phyloP scores from a whole-genome alignment of 2,113 vertebrate species.

The Phalacrocorax aristotelis region DNA sequence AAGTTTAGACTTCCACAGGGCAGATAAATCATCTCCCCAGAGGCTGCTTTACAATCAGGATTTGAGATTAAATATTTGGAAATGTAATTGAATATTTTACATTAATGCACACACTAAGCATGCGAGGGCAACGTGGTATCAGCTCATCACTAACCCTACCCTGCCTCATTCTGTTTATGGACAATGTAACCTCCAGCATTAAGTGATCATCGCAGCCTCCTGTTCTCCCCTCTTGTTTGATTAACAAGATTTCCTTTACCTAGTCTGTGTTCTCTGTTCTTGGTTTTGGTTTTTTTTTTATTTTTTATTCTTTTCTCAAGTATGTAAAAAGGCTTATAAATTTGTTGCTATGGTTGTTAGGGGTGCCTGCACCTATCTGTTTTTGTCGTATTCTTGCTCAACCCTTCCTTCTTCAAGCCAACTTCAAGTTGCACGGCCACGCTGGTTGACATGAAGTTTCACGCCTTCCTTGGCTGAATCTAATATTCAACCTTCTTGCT shows the following conservation, averaged over 20 bases:
- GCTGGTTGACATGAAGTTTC: not conserved
- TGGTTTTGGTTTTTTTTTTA: not conserved
- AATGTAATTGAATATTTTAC: not conserved
- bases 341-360: not conserved
- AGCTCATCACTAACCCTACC: not conserved
- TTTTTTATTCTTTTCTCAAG: not conserved
- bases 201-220: not conserved
- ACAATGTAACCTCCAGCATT: not conserved
- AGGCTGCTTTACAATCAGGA: not conserved
- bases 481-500: not conserved
- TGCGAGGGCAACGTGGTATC: fast-evolving
- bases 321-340: not conserved
- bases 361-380: not conserved
- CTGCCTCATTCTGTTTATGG: not conserved
- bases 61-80: not conserved
- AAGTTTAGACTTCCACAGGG: not conserved
- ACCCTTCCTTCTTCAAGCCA: not conserved
- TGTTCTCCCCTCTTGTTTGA: not conserved
- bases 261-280: not conserved
- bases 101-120: not conserved
- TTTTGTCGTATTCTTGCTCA: not conserved
- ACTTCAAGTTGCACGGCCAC: not conserved
- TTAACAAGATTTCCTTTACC: not conserved
- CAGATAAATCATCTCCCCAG: not conserved
- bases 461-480: not conserved